Evolutionary conservation across 2,797 vertebrate species (phyloP).

Genomic region (Toxotes lorentzi): DNA sequence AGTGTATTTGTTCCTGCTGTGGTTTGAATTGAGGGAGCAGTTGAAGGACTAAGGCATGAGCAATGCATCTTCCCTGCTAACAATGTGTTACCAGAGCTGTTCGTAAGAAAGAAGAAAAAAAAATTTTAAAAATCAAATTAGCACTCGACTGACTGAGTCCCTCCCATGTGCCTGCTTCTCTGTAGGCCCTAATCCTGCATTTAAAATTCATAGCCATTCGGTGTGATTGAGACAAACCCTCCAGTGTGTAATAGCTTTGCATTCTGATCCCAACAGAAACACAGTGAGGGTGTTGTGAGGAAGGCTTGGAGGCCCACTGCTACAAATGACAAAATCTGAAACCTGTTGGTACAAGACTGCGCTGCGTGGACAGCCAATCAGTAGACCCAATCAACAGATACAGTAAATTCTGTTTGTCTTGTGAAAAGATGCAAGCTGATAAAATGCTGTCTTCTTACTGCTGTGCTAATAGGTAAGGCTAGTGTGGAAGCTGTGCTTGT

Average conservation of each 20-base stretch:
- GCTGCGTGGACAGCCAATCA: slow-evolving; percentile 57
- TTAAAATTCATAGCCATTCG: slow-evolving; percentile 86
- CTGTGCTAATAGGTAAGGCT: slow-evolving; percentile 20
- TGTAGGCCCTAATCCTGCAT: slow-evolving; percentile 81
- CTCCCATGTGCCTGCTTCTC: slow-evolving; percentile 74
- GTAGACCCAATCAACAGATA: slow-evolving; percentile 58
- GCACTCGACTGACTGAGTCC: slow-evolving; percentile 77
- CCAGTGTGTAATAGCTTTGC: slow-evolving; percentile 85
- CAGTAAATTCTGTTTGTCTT: slow-evolving; percentile 55
- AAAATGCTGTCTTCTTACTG: slow-evolving; percentile 30
- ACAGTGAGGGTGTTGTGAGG: slow-evolving; percentile 70
- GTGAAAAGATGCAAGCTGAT: slow-evolving; percentile 42
- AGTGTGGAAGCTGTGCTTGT: slow-evolving; percentile 6
- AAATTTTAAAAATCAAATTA: slow-evolving; percentile 75
- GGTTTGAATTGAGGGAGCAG: slow-evolving; percentile 44
- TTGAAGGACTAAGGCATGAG: slow-evolving; percentile 36
- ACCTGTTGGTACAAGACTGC: slow-evolving; percentile 61
- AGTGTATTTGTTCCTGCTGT: slow-evolving; percentile 45
- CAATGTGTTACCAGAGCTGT: slow-evolving; percentile 61
- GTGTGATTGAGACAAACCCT: slow-evolving; percentile 83
- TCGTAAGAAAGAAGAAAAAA: slow-evolving; percentile 51
- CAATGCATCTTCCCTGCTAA: slow-evolving; percentile 62
- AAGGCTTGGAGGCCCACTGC: slow-evolving; percentile 53
- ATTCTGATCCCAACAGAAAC: slow-evolving; percentile 80
- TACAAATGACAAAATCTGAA: slow-evolving; percentile 70